These are phyloP conservation scores for Ctenomys sociabilis DNA, from an alignment of 2,113 vertebrate species.

Conservation along the genomic window DNA sequence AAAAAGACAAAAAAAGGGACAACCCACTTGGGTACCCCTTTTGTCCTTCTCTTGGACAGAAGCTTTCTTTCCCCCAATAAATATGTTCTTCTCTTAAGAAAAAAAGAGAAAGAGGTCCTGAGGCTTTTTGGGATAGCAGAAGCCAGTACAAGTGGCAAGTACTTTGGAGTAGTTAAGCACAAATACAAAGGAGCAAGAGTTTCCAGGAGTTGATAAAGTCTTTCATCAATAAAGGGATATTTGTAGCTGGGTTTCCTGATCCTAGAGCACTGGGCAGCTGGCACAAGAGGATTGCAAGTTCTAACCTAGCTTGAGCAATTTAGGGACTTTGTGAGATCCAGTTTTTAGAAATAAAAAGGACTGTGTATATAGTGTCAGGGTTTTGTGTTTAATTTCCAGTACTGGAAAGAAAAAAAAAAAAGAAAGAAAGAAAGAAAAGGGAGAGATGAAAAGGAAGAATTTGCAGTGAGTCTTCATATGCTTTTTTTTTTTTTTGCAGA, in stretches of 20 bases:
- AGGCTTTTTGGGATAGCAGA: neutral
- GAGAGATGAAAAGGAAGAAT: neutral
- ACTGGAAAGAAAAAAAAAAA: neutral
- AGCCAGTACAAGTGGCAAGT: neutral
- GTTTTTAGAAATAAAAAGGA: neutral
- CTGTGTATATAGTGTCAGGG: neutral
- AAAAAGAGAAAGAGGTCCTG: neutral
- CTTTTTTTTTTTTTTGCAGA: too few relatives aligned
- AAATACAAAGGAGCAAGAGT: neutral
- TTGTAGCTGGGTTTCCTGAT: neutral
- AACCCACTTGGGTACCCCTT: too few relatives aligned
- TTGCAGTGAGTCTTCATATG: neutral
- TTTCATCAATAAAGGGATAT: constrained; percentile 18
- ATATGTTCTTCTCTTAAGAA: too few relatives aligned
- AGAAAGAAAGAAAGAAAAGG: neutral
- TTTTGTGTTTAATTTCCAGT: neutral
- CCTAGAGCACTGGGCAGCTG: neutral
- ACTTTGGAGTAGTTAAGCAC: neutral
- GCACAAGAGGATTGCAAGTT: neutral
- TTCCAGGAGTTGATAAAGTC: constrained; percentile 35
- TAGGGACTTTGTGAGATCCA: neutral
- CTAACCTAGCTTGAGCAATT: neutral
- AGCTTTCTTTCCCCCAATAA: too few relatives aligned
- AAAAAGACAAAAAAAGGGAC: too few relatives aligned
- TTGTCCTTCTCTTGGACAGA: too few relatives aligned